phyloP scores from a whole-genome alignment of 2,888 invertebrate species.

The Melitaea athalia region DNA sequence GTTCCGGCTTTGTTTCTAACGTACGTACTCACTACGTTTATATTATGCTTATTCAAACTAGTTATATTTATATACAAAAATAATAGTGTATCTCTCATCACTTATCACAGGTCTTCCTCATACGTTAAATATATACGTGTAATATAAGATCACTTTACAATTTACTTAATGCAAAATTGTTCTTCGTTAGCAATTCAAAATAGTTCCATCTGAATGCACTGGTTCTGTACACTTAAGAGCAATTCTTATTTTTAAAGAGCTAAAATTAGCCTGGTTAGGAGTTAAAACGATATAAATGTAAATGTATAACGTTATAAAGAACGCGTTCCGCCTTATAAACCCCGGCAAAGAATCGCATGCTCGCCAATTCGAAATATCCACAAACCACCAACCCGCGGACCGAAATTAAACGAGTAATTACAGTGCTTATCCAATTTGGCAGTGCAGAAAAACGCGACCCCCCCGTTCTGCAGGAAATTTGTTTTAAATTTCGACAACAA shows the following conservation, averaged over 20 bases:
- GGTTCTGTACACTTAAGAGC: constrained; percentile 12
- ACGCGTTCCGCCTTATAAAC: constrained; percentile 66
- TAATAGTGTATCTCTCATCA: neutral
- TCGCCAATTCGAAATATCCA: constrained; percentile 60
- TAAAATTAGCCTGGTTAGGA: constrained; percentile 39
- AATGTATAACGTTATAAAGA: constrained; percentile 43
- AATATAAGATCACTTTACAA: constrained; percentile 3
- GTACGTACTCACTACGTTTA: neutral
- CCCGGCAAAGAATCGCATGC: constrained; percentile 56
- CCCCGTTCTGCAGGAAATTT: constrained; percentile 77
- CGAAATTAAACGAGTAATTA: constrained; percentile 75
- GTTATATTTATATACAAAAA: neutral
- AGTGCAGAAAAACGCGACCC: constrained; percentile 79
- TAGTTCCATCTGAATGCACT: neutral
- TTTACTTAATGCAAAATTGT: neutral
- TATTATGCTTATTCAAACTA: neutral
- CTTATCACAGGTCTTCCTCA: neutral
- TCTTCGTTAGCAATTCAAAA: constrained; percentile 2
- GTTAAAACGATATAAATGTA: constrained; percentile 43
- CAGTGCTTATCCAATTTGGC: constrained; percentile 81
- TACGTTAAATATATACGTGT: neutral
- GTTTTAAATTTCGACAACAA: constrained; percentile 82
- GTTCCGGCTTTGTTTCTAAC: neutral
- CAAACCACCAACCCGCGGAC: constrained; percentile 54
- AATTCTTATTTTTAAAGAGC: constrained; percentile 12